Conservation (phyloP, 2,888 invertebrate genomes). For the Tachystola acroxantha region DNA sequence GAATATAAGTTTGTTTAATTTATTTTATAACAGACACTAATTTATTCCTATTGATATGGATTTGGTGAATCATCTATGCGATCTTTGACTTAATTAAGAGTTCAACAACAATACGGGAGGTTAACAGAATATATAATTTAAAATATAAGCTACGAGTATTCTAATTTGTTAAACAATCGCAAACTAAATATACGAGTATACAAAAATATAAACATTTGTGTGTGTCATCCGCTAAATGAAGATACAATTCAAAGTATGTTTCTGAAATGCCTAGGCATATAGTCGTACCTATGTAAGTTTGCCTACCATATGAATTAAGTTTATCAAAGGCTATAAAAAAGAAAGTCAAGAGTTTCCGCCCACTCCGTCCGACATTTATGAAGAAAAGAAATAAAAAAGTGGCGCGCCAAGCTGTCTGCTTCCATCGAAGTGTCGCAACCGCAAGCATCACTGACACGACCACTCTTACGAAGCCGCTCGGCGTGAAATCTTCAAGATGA, state of each 20-base stretch:
- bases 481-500: slow-evolving; percentile 24
- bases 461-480: slow-evolving; percentile 29
- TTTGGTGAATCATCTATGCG: not conserved
- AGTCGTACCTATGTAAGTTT: too few relatives aligned
- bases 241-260: too few relatives aligned
- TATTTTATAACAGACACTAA: slow-evolving; percentile 6
- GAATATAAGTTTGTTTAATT: not conserved
- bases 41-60: not conserved
- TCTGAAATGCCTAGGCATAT: too few relatives aligned
- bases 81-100: too few relatives aligned
- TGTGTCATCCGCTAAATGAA: too few relatives aligned
- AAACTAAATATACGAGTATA: too few relatives aligned
- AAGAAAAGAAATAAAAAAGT: slow-evolving; percentile 59
- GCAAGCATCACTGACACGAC: slow-evolving; percentile 25
- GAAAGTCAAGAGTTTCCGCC: slow-evolving; percentile 61
- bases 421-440: slow-evolving; percentile 17
- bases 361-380: slow-evolving; percentile 52
- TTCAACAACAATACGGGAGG: not conserved
- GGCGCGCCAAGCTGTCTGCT: slow-evolving; percentile 75
- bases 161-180: too few relatives aligned
- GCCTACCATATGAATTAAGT: slow-evolving; percentile 42
- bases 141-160: slow-evolving; percentile 32
- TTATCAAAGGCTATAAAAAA: slow-evolving; percentile 62
- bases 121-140: slow-evolving; percentile 18
- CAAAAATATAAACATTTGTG: too few relatives aligned